These are phyloP conservation scores for Zelostemma sp. DNA, from an alignment of 1,140 invertebrate species.

Conservation along the genomic window DNA sequence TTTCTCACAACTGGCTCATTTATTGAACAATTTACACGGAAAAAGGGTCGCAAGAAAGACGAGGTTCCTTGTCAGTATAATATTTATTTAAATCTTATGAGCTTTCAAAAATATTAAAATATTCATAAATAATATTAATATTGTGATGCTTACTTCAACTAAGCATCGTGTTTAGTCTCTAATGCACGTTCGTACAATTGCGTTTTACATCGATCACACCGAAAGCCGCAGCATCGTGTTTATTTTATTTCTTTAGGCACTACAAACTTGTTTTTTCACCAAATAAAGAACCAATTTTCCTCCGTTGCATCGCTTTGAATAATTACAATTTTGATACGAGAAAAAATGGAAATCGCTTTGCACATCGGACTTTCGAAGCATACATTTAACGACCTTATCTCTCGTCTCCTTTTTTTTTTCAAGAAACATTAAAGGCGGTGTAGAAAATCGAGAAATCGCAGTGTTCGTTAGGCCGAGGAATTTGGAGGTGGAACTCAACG, in stretches of 20 bases:
- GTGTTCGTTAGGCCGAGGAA: no score
- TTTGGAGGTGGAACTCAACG: slow-evolving; percentile 26
- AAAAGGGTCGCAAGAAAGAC: no score
- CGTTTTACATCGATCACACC: slow-evolving; percentile 22
- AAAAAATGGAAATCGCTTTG: neutral
- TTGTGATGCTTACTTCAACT: slow-evolving; percentile 54
- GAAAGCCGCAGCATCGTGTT: no score
- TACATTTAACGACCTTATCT: no score
- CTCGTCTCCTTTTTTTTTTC: no score
- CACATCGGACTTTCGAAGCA: no score
- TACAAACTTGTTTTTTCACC: no score
- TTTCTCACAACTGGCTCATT: no score
- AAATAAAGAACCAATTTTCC: slow-evolving; percentile 36
- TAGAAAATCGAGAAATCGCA: neutral
- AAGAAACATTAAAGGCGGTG: neutral
- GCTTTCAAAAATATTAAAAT: slow-evolving; percentile 62
- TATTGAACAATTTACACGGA: no score
- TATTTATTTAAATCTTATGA: slow-evolving; percentile 52
- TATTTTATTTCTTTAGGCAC: no score
- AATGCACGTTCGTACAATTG: slow-evolving; percentile 58
- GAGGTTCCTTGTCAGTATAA: no score
- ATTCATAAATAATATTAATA: slow-evolving; percentile 63
- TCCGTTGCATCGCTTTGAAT: neutral
- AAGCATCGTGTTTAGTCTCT: slow-evolving; percentile 64
- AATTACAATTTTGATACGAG: neutral